Base-by-base conservation (phyloP, 2,888 invertebrate genomes). In the Caenorhabditis sp. region DNA sequence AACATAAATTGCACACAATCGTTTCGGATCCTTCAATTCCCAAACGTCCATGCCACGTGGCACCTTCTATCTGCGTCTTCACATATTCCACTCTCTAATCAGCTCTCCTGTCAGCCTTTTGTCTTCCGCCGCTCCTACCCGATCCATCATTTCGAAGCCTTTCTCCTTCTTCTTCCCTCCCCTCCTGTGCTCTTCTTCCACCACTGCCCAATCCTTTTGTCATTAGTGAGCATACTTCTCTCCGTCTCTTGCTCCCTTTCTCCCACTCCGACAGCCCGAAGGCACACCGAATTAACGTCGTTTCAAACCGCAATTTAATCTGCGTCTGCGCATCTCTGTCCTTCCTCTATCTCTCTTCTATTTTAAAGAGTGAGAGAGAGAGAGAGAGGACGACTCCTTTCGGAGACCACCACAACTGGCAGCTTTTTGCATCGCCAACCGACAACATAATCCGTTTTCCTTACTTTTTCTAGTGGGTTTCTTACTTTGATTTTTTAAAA, bases 271-370 rank as follows among this genome's bases (percentile, higher is more conserved):
- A 39, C 30, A 52, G 27, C 48, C 48, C 2, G 5, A 7, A 13
- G 35, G 45, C 46, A 58, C 63, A 66, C 56, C 55, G 65, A 74
- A 74, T 74, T 74, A 74, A 74, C 74, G 61, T 66, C 74, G 66
- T 74, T 74, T 74, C 66, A 74, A 74, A 66, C 66, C 74, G 65
- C 74, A 74, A 74, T 74, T 74, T 74, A 74, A 74, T 74, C 74
- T 74, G n/a, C 35, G 37, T 45, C 63, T 63, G 24, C n/a, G 45
- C 45, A 32, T 53, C 41, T 55, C 27, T 15, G 39, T 35, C 59
- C 55, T 43, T 43, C 55, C 41, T 43, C 52, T 15, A 7, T 4
- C 7, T 24, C 41, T 46, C 17, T 22, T 8, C 9, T 8, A 26
- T 32, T 43, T 8, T 46, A 26, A n/a, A 27, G 7, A 1, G 13